Conservation (phyloP, 2,113 vertebrate genomes). For the Ibidorhyncha struthersii region DNA sequence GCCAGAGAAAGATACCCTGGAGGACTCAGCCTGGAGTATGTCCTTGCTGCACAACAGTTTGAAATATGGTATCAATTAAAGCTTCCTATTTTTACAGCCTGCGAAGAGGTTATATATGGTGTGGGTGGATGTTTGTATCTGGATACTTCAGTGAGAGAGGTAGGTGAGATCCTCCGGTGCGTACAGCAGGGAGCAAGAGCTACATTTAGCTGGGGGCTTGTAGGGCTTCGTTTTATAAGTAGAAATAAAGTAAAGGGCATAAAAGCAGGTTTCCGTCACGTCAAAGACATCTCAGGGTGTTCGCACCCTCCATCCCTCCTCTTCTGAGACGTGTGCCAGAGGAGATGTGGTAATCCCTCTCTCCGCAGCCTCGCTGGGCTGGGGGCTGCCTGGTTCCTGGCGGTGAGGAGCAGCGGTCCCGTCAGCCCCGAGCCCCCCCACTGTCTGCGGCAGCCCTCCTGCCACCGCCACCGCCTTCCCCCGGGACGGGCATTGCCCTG, state of each 20-base stretch:
- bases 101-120: conserved; percentile 17
- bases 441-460: neutral
- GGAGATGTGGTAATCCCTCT: neutral
- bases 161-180: neutral
- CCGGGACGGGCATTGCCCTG: accelerated
- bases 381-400: neutral
- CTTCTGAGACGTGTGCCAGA: accelerated
- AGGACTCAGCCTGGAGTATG: neutral
- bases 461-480: accelerated
- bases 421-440: accelerated
- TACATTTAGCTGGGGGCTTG: neutral
- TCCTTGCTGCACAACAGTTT: conserved; percentile 51
- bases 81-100: conserved; percentile 41
- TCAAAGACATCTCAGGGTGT: neutral
- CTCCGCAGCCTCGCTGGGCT: accelerated
- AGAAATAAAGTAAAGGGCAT: conserved; percentile 14
- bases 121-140: conserved; percentile 25
- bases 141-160: conserved; percentile 12
- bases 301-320: neutral
- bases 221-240: neutral
- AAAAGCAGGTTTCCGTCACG: conserved; percentile 9
- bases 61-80: conserved; percentile 75
- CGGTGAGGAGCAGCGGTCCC: neutral
- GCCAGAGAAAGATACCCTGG: conserved; percentile 14
- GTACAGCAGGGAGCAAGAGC: neutral